These are phyloP conservation scores for Papilio protenor DNA, from an alignment of 2,888 invertebrate species.

Conservation along the genomic window DNA sequence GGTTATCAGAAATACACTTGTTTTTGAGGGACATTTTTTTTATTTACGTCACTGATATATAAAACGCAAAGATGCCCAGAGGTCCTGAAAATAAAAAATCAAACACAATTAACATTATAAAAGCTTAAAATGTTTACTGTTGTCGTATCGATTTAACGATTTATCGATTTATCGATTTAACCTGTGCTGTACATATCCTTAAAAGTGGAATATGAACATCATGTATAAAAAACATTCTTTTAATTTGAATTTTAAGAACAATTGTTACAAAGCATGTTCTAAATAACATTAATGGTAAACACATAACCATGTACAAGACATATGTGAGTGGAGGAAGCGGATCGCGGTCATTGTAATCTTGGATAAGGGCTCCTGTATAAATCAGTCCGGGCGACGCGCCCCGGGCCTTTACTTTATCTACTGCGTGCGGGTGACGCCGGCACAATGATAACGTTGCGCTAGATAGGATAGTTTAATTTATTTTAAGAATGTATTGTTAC, in stretches of 20 bases:
- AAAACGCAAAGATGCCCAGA: not conserved
- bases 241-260: not conserved
- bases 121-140: no score
- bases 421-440: slow-evolving; percentile 80
- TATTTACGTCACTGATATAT: not conserved
- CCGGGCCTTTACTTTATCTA: slow-evolving; percentile 82
- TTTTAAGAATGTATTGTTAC: not conserved
- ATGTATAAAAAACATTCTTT: not conserved
- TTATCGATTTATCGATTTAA: no score
- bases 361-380: slow-evolving; percentile 82
- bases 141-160: not conserved
- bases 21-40: not conserved
- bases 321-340: slow-evolving; percentile 76
- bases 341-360: slow-evolving; percentile 84
- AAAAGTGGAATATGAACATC: not conserved
- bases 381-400: slow-evolving; percentile 79
- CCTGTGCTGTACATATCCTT: not conserved
- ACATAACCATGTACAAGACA: slow-evolving; percentile 43
- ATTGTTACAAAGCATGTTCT: not conserved
- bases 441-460: slow-evolving; percentile 50
- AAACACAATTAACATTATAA: not conserved
- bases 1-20: slow-evolving; percentile 7
- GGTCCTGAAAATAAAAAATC: not conserved
- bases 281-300: slow-evolving; percentile 24
- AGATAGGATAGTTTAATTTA: slow-evolving; percentile 49